A percentile compares a stretch with the other conserved stretches of the same genome.
Evolutionary conservation across 2,888 invertebrate genomes (phyloP).

Genomic region (Pandemis cinnamomeana): DNA sequence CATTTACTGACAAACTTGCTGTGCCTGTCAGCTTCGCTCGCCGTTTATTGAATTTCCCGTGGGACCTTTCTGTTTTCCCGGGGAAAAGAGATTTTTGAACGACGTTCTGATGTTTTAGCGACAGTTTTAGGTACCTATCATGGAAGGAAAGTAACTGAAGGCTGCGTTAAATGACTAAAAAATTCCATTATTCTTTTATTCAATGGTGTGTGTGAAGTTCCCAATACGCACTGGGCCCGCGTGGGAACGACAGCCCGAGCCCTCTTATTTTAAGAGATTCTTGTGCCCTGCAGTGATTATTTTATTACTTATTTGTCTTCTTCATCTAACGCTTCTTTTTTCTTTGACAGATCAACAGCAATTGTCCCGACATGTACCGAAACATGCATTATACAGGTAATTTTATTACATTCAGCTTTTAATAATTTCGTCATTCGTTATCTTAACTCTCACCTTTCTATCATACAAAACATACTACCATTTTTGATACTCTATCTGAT

Average conservation of each 20-base stretch:
- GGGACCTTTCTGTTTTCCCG: neutral
- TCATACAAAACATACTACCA: neutral
- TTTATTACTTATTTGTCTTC: neutral
- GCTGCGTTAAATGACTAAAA: too few relatives aligned
- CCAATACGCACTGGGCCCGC: too few relatives aligned
- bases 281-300: too few relatives aligned
- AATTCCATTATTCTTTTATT: too few relatives aligned
- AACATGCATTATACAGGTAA: conserved; percentile 95
- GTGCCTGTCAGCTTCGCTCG: neutral
- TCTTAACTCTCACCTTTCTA: too few relatives aligned
- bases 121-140: neutral
- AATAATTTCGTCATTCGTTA: too few relatives aligned
- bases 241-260: too few relatives aligned
- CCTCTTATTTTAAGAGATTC: too few relatives aligned
- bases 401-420: neutral
- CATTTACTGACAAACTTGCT: neutral
- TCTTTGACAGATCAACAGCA: conserved; percentile 75
- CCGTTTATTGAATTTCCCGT: neutral
- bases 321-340: conserved; percentile 1
- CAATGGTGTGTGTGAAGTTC: too few relatives aligned
- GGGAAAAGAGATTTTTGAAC: neutral
- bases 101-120: neutral
- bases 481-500: neutral
- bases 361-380: conserved; percentile 95
- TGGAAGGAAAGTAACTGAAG: too few relatives aligned